Evolutionary conservation across 2,113 vertebrate species (phyloP).

Genomic region (Plectropomus leopardus): DNA sequence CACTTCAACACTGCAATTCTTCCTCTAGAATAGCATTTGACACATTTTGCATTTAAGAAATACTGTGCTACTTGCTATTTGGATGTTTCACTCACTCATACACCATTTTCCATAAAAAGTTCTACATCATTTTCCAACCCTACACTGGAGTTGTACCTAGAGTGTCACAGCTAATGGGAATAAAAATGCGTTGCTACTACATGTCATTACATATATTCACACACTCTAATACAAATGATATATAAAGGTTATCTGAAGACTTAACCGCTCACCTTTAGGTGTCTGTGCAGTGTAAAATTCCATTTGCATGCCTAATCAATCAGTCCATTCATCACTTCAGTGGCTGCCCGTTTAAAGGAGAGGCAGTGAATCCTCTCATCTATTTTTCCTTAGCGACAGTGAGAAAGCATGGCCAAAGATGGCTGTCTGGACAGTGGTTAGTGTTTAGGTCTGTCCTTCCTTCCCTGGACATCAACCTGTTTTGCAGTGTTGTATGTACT

Average conservation of each 20-base stretch:
- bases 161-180: no score
- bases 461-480: slow-evolving; percentile 4
- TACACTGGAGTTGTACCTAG: no score
- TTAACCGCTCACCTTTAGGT: slow-evolving; percentile 2
- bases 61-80: no score
- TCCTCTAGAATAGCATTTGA: no score
- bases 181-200: neutral
- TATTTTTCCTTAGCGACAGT: slow-evolving; percentile 1
- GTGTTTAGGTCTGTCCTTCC: slow-evolving; percentile 2
- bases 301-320: slow-evolving; percentile 15
- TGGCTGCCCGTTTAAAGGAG: neutral
- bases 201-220: neutral
- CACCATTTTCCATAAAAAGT: no score
- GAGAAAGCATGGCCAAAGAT: slow-evolving; percentile 7
- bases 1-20: no score
- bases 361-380: slow-evolving; percentile 7
- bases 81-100: no score
- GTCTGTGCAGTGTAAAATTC: slow-evolving; percentile 5
- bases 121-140: no score
- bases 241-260: neutral
- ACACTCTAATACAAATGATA: neutral
- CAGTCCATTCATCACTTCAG: slow-evolving; percentile 18
- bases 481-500: neutral
- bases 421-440: neutral
- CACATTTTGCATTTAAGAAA: no score